phyloP scores from a whole-genome alignment of 1,140 invertebrate species.

The Cyclina sinensis region DNA sequence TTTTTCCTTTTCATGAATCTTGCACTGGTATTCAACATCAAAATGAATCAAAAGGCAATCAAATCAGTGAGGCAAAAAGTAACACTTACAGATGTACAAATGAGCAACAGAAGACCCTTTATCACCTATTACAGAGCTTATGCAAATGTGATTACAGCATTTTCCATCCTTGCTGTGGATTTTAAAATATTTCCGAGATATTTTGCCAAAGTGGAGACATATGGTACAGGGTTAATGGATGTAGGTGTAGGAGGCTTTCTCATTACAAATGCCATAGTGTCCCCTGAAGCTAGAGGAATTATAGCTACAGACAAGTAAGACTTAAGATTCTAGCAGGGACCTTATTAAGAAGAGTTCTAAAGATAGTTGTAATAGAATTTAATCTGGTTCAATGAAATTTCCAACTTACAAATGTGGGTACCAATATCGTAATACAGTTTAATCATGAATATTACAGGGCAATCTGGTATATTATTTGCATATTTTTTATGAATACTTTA shows the following conservation, averaged over 20 bases:
- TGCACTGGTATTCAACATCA: conserved; percentile 39
- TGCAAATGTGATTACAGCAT: conserved; percentile 91
- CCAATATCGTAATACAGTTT: too few relatives aligned
- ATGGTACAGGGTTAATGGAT: conserved; percentile 97
- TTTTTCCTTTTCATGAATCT: conserved; percentile 37
- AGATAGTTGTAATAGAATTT: too few relatives aligned
- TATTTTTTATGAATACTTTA: too few relatives aligned
- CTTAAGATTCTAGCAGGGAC: too few relatives aligned
- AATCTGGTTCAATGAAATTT: too few relatives aligned
- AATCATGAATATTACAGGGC: too few relatives aligned
- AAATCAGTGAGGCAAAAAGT: conserved; percentile 46
- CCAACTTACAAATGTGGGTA: too few relatives aligned
- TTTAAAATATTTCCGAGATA: conserved; percentile 94
- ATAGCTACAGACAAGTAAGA: conserved; percentile 68
- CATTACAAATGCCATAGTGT: conserved; percentile 94
- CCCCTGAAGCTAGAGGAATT: conserved; percentile 87
- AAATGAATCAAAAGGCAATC: not conserved
- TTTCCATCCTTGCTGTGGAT: conserved; percentile 97
- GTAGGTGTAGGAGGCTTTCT: conserved; percentile 96
- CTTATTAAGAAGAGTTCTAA: too few relatives aligned
- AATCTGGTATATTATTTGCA: too few relatives aligned
- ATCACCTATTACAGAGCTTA: conserved; percentile 87
- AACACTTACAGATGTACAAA: conserved; percentile 31
- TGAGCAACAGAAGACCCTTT: conserved; percentile 73
- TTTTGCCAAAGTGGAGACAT: conserved; percentile 94